Evolutionary conservation across 2,113 vertebrate genomes (phyloP).

Genomic region (Macaca nemestrina): DNA sequence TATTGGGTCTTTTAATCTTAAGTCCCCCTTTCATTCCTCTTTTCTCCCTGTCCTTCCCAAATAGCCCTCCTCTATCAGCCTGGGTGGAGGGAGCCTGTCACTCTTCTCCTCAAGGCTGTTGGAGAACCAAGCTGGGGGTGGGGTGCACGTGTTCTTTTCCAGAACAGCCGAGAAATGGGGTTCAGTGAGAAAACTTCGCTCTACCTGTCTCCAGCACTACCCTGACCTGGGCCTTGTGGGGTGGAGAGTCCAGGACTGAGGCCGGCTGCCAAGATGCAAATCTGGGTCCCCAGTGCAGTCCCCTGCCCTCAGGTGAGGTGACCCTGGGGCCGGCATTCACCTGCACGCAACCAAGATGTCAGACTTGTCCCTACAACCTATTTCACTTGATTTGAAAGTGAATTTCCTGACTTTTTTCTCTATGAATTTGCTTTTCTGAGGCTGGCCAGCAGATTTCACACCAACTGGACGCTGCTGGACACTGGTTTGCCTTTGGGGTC

Average conservation of each 20-base stretch:
- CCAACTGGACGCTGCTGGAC: not conserved
- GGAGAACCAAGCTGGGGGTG: rapidly evolving
- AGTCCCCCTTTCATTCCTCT: too few relatives aligned
- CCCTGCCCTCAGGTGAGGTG: too few relatives aligned
- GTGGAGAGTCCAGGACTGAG: rapidly evolving
- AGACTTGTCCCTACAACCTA: not conserved
- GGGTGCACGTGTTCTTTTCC: not conserved
- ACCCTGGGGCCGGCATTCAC: rapidly evolving
- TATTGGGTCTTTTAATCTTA: not conserved
- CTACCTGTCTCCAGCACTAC: rapidly evolving
- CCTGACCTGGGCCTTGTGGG: too few relatives aligned
- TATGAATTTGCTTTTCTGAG: not conserved
- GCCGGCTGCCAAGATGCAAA: rapidly evolving
- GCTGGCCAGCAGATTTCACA: too few relatives aligned
- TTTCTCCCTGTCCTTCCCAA: not conserved
- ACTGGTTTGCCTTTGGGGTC: not conserved
- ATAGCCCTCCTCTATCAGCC: not conserved
- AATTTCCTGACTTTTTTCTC: rapidly evolving
- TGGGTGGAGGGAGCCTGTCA: too few relatives aligned
- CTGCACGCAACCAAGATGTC: rapidly evolving
- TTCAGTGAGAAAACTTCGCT: rapidly evolving
- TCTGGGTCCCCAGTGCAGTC: rapidly evolving
- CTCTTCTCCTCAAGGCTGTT: not conserved
- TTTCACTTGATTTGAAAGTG: not conserved
- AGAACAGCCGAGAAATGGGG: rapidly evolving